Conservation (phyloP, 2,888 invertebrate species). For the Leucophora obtusa region DNA sequence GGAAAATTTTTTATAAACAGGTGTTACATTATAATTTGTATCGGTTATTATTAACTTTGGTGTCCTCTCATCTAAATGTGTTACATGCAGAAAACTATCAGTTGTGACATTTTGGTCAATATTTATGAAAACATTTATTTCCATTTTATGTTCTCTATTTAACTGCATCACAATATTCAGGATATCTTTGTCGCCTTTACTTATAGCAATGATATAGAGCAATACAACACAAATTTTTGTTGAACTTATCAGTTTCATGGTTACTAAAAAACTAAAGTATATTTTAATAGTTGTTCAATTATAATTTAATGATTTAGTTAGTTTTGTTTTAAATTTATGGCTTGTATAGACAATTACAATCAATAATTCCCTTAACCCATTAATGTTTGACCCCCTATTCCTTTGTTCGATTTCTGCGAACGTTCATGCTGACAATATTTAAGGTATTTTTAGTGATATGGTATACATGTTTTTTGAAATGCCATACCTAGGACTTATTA, state of each 20-base stretch:
- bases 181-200: background rate
- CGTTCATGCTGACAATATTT: too few species aligned
- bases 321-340: too few species aligned
- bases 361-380: too few species aligned
- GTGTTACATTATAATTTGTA: background rate
- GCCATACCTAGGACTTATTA: too few species aligned
- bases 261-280: background rate
- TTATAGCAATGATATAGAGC: background rate
- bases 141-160: background rate
- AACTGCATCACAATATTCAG: background rate
- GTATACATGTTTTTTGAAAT: too few species aligned
- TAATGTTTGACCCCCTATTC: too few species aligned
- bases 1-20: background rate
- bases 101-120: background rate
- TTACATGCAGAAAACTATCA: background rate
- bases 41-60: slow-evolving; percentile 2
- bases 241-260: background rate
- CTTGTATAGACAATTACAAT: too few species aligned
- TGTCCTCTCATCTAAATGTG: background rate
- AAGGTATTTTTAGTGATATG: too few species aligned
- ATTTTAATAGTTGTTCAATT: too few species aligned
- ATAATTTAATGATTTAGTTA: too few species aligned
- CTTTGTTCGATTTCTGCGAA: too few species aligned
- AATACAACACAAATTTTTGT: background rate
- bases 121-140: slow-evolving; percentile 20